Percentiles rank a stretch among this genome's conserved stretches.
Conservation (phyloP, 2,888 invertebrate genomes). For the Drosophila diplacantha region DNA sequence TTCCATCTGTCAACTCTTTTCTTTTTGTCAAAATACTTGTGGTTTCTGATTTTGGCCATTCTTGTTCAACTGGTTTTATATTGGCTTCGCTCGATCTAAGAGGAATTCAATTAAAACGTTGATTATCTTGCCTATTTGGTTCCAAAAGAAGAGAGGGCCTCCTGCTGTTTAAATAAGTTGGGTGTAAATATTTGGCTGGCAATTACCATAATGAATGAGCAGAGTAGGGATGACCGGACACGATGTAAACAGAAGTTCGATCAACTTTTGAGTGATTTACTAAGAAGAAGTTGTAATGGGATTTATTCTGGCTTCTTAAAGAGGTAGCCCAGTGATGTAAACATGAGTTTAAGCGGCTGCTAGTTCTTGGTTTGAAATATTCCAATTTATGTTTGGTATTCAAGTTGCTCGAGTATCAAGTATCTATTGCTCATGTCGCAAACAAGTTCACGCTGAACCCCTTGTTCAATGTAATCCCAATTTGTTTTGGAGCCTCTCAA, state of each 20-base stretch:
- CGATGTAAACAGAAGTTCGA: slow-evolving; percentile 7
- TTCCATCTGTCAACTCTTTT: too few species aligned
- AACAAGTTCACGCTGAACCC: too few species aligned
- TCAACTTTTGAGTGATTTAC: slow-evolving; percentile 10
- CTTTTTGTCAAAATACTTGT: slow-evolving; percentile 10
- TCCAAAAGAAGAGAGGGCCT: slow-evolving; percentile 1
- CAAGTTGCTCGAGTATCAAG: not conserved
- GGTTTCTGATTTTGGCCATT: slow-evolving; percentile 19
- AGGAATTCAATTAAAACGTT: slow-evolving; percentile 56
- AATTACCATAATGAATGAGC: slow-evolving; percentile 50
- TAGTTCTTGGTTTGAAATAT: not conserved
- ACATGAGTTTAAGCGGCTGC: not conserved
- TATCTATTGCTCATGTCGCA: not conserved
- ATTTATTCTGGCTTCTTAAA: not conserved
- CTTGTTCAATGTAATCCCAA: slow-evolving; percentile 12
- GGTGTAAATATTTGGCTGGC: slow-evolving; percentile 50
- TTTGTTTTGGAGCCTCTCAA: slow-evolving; percentile 7
- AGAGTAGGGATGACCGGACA: slow-evolving; percentile 31
- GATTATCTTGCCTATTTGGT: slow-evolving; percentile 21
- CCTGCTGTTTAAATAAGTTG: slow-evolving; percentile 22
- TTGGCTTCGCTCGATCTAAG: slow-evolving; percentile 22
- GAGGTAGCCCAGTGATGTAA: not conserved
- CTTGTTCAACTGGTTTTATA: slow-evolving; percentile 30
- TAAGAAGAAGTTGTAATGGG: not conserved
- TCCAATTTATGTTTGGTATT: not conserved